Percentiles rank a stretch among this genome's conserved stretches.
Evolutionary conservation across 2,888 invertebrate genomes (phyloP).

Genomic region (Keiferia lycopersicella): DNA sequence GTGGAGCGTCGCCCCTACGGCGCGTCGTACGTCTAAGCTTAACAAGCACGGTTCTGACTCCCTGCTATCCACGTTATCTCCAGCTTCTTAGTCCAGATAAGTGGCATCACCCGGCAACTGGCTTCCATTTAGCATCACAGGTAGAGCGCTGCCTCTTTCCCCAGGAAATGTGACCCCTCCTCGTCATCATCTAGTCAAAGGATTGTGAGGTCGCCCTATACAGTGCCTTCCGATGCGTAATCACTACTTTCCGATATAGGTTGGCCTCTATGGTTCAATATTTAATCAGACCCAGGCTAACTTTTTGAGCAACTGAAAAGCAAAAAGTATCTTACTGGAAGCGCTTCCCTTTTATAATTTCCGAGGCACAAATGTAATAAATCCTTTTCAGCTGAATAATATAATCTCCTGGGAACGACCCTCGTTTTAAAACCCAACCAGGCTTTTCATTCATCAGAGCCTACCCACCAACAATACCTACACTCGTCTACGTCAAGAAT

Average conservation of each 20-base stretch:
- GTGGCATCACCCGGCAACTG: no score
- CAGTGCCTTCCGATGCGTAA: no score
- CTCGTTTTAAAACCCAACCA: constrained; percentile 31
- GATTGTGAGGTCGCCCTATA: no score
- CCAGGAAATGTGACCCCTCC: no score
- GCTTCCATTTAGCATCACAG: no score
- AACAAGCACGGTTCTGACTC: constrained; percentile 83
- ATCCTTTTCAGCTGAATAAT: constrained; percentile 1
- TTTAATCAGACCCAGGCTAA: background rate
- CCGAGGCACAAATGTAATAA: background rate
- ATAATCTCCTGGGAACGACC: constrained; percentile 15
- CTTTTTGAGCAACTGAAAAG: background rate
- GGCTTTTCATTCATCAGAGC: constrained; percentile 8
- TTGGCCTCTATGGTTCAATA: no score
- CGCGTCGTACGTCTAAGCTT: constrained; percentile 67
- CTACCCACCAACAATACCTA: background rate
- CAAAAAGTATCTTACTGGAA: background rate
- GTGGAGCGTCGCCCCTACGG: constrained; percentile 82
- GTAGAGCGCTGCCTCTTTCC: no score
- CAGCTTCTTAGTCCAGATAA: constrained; percentile 38
- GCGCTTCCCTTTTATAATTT: background rate
- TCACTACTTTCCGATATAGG: no score
- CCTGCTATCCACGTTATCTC: constrained; percentile 61
- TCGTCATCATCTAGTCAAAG: no score
- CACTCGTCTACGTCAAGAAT: background rate